A percentile compares a stretch with the other conserved stretches of the same genome.
phyloP scores from a whole-genome alignment of 1,140 invertebrate genomes.

The Pectinophora gossypiella region DNA sequence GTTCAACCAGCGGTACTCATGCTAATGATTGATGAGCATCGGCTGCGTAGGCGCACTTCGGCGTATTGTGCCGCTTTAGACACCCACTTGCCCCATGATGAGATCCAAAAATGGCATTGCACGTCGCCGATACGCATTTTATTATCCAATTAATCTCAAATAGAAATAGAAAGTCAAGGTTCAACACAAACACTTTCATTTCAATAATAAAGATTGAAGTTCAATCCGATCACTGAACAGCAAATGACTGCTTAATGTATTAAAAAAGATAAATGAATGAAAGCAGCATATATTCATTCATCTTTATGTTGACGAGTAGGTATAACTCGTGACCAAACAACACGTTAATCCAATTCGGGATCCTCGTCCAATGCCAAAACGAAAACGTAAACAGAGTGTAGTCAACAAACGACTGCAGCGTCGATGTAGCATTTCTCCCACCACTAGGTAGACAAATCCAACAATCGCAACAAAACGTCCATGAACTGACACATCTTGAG shows the following conservation, averaged over 20 bases:
- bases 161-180: no score
- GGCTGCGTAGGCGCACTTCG: constrained; percentile 43
- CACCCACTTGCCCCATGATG: constrained; percentile 39
- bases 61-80: constrained; percentile 32
- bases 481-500: background rate
- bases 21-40: constrained; percentile 57
- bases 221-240: no score
- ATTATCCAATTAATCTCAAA: background rate
- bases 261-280: constrained; percentile 4
- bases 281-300: constrained; percentile 25
- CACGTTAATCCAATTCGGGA: constrained; percentile 51
- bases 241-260: no score
- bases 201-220: no score
- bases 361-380: constrained; percentile 53
- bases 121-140: background rate
- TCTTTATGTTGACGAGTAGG: constrained; percentile 34
- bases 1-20: constrained; percentile 41
- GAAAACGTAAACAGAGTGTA: constrained; percentile 61
- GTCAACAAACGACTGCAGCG: constrained; percentile 52
- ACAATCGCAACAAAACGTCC: background rate
- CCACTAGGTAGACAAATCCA: no score
- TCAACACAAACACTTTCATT: no score
- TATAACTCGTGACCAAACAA: constrained; percentile 42
- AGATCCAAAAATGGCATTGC: constrained; percentile 23
- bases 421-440: constrained; percentile 17